Evolutionary conservation across 37 sponge, comb jelly and placozoan species (phyloP), one percentile per base, ranked within the genome.

Genomic region (Theonella swinhoei): DNA sequence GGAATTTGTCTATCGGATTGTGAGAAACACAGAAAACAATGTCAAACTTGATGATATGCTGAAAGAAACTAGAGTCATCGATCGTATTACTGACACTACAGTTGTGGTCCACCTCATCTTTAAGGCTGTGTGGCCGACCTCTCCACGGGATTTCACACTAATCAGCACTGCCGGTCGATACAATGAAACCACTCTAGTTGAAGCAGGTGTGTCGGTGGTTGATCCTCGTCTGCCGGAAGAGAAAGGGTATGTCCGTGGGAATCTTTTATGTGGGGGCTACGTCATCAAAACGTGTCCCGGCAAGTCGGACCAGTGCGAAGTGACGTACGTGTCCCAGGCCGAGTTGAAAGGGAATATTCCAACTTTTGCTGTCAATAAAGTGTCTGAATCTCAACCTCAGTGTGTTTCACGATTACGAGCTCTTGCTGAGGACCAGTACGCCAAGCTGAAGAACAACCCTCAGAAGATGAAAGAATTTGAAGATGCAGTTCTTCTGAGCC

Each of bases 321-420:
- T 88, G n/a, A 91, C 89, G 8, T 94, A 94, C 63, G 64, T 77
- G 25, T 84, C 87, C 0, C 89, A 85, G 32, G 79, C 85, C 11
- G 95, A 94, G 43, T 42, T 94, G 61, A 94, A 94, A 59, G 95
- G 90, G 25, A 81, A 69, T 62, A 83, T 94, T 17, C 95, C 95
- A 0, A 26, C 81, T 23, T 85, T 94, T 70, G 89, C 79, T 5
- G 80, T 85, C 1, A 94, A 91, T 74, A 94, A 94, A 62, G 70
- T 91, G 4, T 58, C 80, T 0, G 81, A 88, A 0, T 77, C 68
- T 17, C 95, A 94, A 79, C 95, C 95, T 0, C 43, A 71, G 83
- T 88, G 95, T 70, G 95, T 91, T 22, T 64, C 72, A 31, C 4
- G 61, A 29, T 78, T 94, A 42, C 75, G 95, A 34, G 74, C 26